Conservation (phyloP, 2,113 vertebrate species). For the Tricholaema leucomelas region DNA sequence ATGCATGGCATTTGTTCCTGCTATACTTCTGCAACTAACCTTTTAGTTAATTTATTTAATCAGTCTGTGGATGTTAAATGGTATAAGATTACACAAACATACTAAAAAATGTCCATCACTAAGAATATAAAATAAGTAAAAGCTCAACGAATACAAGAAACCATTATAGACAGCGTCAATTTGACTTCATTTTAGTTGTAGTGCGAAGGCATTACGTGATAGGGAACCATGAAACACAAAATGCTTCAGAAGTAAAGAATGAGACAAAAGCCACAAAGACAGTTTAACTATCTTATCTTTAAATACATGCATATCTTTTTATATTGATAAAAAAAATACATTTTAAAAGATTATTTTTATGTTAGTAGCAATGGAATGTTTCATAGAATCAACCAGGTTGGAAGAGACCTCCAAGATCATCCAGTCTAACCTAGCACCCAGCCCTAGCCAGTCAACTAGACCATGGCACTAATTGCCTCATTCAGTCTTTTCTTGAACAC, state of each 20-base stretch:
- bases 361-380: not conserved
- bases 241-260: not conserved
- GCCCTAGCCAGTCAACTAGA: too few species aligned
- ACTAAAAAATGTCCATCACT: not conserved
- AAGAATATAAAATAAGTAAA: not conserved
- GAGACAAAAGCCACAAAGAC: not conserved
- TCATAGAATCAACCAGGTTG: too few species aligned
- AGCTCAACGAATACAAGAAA: not conserved
- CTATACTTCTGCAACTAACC: not conserved
- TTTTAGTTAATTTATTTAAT: not conserved
- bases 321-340: not conserved
- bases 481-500: too few species aligned
- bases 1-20: fast-evolving
- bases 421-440: too few species aligned
- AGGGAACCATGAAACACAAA: not conserved
- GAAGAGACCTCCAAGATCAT: too few species aligned
- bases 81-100: not conserved
- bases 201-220: not conserved
- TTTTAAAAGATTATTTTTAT: not conserved
- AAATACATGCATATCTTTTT: not conserved
- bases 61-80: not conserved
- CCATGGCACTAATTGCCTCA: too few species aligned
- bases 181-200: not conserved
- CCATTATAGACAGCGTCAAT: not conserved
- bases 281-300: not conserved